Conservation (phyloP, 2,113 vertebrate genomes). For the Pogonocichla stellata region DNA sequence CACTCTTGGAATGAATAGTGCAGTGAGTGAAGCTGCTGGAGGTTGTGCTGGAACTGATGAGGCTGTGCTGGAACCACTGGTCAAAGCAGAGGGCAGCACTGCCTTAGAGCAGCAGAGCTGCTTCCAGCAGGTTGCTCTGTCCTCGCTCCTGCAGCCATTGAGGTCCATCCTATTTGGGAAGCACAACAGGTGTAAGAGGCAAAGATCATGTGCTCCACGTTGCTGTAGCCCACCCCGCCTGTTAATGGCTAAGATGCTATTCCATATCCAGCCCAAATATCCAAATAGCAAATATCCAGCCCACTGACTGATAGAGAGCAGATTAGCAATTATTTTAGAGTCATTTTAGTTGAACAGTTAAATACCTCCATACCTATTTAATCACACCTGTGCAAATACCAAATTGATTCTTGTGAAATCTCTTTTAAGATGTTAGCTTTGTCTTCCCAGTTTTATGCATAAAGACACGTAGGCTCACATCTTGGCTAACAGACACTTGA, state of each 20-base stretch:
- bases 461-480: not conserved
- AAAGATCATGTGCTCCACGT: fast-evolving
- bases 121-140: not conserved
- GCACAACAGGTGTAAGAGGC: not conserved
- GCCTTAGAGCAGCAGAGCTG: not conserved
- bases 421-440: not conserved
- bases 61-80: fast-evolving
- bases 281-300: not conserved
- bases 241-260: not conserved
- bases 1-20: not conserved
- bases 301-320: not conserved
- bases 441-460: not conserved
- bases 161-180: not conserved
- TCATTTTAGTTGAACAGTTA: not conserved
- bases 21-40: not conserved
- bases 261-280: not conserved
- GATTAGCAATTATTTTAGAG: not conserved
- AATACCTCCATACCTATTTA: not conserved
- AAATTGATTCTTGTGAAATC: not conserved
- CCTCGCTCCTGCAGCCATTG: not conserved
- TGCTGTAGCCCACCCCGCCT: fast-evolving
- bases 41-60: not conserved
- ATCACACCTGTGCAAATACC: not conserved
- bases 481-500: not conserved
- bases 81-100: not conserved